Percentiles rank a stretch among this genome's conserved stretches.
Evolutionary conservation across 2,113 vertebrate genomes (phyloP).

Genomic region (Urocynchramus pylzowi): DNA sequence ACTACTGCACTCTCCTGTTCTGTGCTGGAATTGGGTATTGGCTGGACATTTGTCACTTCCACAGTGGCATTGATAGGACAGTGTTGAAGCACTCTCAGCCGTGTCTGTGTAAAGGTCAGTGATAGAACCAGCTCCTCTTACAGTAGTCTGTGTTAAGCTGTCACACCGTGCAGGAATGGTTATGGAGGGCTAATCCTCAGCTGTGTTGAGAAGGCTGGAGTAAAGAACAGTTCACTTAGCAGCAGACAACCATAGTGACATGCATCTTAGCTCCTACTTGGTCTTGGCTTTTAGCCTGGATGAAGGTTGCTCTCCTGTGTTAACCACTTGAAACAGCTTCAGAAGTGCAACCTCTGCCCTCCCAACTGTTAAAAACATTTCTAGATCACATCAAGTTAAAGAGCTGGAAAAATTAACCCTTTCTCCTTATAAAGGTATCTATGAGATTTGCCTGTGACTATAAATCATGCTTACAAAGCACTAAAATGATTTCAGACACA

Average conservation of each 20-base stretch:
- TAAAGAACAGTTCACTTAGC: neutral
- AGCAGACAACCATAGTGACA: neutral
- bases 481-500: neutral
- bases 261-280: neutral
- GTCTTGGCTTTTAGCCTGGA: neutral
- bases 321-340: neutral
- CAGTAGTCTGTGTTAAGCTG: neutral
- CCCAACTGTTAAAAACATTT: neutral
- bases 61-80: fast-evolving
- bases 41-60: neutral
- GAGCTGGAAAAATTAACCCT: neutral
- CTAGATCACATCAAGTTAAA: neutral
- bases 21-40: neutral
- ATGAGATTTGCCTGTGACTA: neutral
- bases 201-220: neutral
- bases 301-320: neutral
- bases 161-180: neutral
- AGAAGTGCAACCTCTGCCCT: neutral
- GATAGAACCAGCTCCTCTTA: neutral
- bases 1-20: neutral
- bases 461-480: neutral
- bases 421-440: neutral
- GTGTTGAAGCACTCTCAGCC: neutral
- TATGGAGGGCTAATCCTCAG: neutral
- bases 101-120: neutral